Base-by-base conservation (phyloP, 1,140 invertebrate genomes). In the Capitella teleta region DNA sequence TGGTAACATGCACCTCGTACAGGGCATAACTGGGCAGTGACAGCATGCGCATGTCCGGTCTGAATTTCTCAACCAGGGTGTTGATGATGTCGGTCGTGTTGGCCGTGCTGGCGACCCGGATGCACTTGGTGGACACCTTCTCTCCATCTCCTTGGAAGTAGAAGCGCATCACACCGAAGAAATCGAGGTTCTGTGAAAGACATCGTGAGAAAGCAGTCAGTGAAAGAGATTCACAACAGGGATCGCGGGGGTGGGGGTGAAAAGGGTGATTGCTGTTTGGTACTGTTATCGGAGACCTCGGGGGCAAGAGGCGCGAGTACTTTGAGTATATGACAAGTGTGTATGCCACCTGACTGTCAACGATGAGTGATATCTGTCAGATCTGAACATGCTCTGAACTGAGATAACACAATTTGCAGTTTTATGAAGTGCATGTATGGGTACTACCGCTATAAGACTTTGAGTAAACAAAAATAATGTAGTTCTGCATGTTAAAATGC, bases 61-160 rank as follows among this genome's bases (percentile, higher is more conserved):
- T 84, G 77, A 99, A 98, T 75, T 99, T 99, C 76, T 98, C 94
- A 56, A 98, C 90, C 41, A 99, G 77, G 0, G 90, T 95, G 71
- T 88, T 86, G 59, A 98, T 92, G 41, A 98, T 92, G 67, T 92
- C 88, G 63, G 83, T 79, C 34, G 91, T 88, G 12, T 88, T 94
- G 6, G 93, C 94, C 54, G 92, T 89, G 40, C 88, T 94, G 23
- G 92, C 85, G 10, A 99, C 93, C 51, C 95, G 80, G 55, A 99
- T 93, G 72, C 96, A 99, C 75, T 98, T 99, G 28, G 95, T 98
- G n/a, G 92, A 89, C 37, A 97, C 90, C 74, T 96, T 95, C 71
- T 93, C 89, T 36, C 59, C 69, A 42, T 65, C 70, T 36, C 68
- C 71, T 87, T 98, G 94, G 70, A 96, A 98, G 72, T 95, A 98